Base-by-base conservation (phyloP, 2,797 vertebrate species). In the Spizella passerina region DNA sequence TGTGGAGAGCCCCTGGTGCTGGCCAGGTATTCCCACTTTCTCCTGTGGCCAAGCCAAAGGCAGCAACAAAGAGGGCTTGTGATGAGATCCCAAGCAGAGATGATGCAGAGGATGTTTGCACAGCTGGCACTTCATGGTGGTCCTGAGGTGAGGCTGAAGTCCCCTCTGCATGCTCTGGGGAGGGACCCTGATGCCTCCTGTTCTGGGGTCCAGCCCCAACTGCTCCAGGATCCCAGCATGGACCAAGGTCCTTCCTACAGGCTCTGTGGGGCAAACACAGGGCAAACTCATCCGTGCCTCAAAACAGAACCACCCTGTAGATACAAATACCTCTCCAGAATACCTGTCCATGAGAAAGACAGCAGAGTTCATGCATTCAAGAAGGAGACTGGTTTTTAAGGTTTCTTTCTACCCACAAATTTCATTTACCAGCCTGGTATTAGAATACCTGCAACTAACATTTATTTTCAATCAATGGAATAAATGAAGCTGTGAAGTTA, bases 41-140 rank as follows among this genome's bases (percentile, higher is more conserved):
- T 38, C 0, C 0, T 2, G 22, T 0, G 32, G 32, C 30, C 19
- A 8, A 69, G 65, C n/a, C 65, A 59, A 82, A 60, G 41, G 30
- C 15, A 27, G 24, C 53, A 43, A 41, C 32, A 15, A 61, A 9
- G 12, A 38, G 19, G 10, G 8, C 2, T 5, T 63, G n/a, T 32
- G n/a, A 27, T 3, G 36, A 61, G 19, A 69, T 23, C 23, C 71
- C 1, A 3, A 22, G 30, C 47, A 65, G 43, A 79, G 32, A 8
- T 4, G 43, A 26, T 18, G 61, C 36, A 34, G 36, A 3, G 27
- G 22, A 26, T 30, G 47, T 69, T 84, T 68, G 38, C 66, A 41
- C 52, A 86, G 34, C 50, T 72, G 71, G 24, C 0, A 0, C 32
- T 90, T 84, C 52, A 12, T 5, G 24, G 2, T 15, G 26, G 47